These are phyloP conservation scores for Lepus americanus DNA, from an alignment of 2,113 vertebrate genomes.

Conservation along the genomic window DNA sequence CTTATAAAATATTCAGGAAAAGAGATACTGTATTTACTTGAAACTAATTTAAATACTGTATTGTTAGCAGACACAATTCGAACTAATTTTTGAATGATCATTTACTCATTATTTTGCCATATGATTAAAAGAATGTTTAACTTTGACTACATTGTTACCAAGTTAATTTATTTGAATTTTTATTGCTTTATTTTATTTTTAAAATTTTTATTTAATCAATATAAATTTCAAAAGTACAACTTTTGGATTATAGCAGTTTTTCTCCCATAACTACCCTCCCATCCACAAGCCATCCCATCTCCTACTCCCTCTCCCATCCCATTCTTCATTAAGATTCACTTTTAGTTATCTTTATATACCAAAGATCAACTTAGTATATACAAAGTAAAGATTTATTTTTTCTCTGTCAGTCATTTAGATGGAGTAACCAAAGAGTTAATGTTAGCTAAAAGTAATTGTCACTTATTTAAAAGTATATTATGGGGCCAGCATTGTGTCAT, in stretches of 20 bases:
- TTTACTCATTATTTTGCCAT: constrained; percentile 43
- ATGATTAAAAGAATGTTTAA: constrained; percentile 63
- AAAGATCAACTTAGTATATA: no score
- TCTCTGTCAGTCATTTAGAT: constrained; percentile 71
- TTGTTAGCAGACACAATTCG: constrained; percentile 14
- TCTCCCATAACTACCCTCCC: no score
- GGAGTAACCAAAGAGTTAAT: constrained; percentile 82
- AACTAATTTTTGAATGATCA: constrained; percentile 61
- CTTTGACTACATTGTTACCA: background rate
- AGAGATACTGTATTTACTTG: background rate
- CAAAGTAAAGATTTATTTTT: background rate
- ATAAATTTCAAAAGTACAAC: no score
- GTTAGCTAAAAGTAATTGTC: constrained; percentile 83
- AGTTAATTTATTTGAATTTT: constrained; percentile 72
- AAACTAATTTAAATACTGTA: constrained; percentile 56
- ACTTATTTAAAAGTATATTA: constrained; percentile 81
- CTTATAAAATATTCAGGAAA: background rate
- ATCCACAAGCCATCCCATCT: no score
- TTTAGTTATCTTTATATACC: no score
- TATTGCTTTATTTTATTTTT: constrained; percentile 66
- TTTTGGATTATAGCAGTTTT: no score
- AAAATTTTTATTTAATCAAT: no score
- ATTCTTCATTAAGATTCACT: no score
- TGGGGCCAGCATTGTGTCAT: background rate
- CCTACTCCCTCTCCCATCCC: no score